Conservation (phyloP, 2,113 vertebrate genomes). For the Anthoscopus minutus region DNA sequence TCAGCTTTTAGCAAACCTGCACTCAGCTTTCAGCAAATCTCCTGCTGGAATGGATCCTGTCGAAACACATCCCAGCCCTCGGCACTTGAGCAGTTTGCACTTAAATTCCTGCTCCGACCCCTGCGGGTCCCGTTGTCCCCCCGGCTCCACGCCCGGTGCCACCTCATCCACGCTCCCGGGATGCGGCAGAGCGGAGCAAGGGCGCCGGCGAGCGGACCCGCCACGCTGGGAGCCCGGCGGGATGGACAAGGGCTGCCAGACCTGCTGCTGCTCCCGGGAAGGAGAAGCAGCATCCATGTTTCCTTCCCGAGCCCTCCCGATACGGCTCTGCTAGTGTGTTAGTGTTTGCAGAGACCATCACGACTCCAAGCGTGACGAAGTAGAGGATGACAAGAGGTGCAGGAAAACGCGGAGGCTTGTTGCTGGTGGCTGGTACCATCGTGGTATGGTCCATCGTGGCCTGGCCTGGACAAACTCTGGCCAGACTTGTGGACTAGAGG, state of each 20-base stretch:
- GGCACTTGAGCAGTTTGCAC: background rate
- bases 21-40: fast-evolving
- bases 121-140: fast-evolving
- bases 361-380: fast-evolving
- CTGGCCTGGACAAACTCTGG: background rate
- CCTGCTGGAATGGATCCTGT: background rate
- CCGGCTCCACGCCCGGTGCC: background rate
- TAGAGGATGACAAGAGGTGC: too few relatives aligned
- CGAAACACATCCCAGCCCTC: background rate
- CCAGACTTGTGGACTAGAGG: background rate
- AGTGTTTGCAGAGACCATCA: background rate
- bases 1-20: background rate
- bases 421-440: background rate
- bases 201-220: background rate
- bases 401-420: background rate
- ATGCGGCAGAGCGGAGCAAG: background rate
- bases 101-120: background rate
- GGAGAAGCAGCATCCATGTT: fast-evolving
- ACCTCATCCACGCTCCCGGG: too few relatives aligned
- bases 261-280: fast-evolving
- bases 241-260: fast-evolving
- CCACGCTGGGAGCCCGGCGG: fast-evolving
- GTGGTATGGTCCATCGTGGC: fast-evolving
- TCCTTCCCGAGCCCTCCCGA: fast-evolving
- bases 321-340: background rate